Evolutionary conservation across 2,888 invertebrate genomes (phyloP), one percentile per base, ranked within the genome.

Genomic region (Ferdinandea cuprea): DNA sequence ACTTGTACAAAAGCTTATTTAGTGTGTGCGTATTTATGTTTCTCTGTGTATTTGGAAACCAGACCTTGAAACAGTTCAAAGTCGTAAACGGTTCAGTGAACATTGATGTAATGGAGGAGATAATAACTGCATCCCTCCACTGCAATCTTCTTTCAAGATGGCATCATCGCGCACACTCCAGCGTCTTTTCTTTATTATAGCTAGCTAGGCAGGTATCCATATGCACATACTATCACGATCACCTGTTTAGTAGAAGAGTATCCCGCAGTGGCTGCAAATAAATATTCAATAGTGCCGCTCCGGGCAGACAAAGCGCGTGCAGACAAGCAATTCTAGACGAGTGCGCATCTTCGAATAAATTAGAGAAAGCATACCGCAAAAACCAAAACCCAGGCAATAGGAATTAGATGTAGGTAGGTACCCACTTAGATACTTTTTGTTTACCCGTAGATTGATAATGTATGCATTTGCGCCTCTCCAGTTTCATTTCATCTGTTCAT

Each of bases 51-150:
- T 71, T 25, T 61, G 6, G 17, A 25, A 59, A 68, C 28, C 88
- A 89, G 90, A 90, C 89, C 89, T 89, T 89, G 89, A 90, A 89
- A 90, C 89, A 89, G 90, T 89, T 89, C 89, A 89, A 90, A 89
- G 90, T 88, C 88, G 88, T 89, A 89, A 90, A 89, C 89, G 89
- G 90, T 90, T 89, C 89, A 89, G 90, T 90, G 89, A 89, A 90
- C 89, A 89, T 89, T 88, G 88, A 89, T 81, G 59, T 65, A 71
- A 77, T 56, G 52, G 28, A 68, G 15, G 58, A 85, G 68, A 74
- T 74, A 76, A 68, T 46, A 68, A 30, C 40, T 74, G 74, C 80
- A 80, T 80, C 74, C 59, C 66, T 68, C 37, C 28, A 40, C 46
- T 68, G 79, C 66, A 68, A 61, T 79, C 63, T 63, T 50, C 54